Conservation (phyloP, 2,888 invertebrate genomes). For the Eledone cirrhosa region DNA sequence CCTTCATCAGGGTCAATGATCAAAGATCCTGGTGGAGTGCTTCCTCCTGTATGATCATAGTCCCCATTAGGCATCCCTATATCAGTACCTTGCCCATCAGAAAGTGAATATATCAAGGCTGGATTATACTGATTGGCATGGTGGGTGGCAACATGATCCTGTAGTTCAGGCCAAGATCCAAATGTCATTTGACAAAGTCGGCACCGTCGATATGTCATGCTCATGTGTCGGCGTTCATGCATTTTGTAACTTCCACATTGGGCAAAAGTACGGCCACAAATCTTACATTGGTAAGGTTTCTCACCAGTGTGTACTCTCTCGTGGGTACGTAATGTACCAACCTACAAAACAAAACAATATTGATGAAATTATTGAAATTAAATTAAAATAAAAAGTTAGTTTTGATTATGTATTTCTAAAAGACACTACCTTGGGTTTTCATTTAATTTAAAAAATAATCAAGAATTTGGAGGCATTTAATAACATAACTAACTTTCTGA, state of each 20-base stretch:
- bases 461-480: too few species aligned
- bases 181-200: slow-evolving; percentile 56
- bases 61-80: slow-evolving; percentile 22
- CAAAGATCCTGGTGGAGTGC: slow-evolving; percentile 21
- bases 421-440: too few species aligned
- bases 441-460: too few species aligned
- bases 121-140: slow-evolving; percentile 36
- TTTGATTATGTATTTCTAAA: neutral
- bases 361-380: too few species aligned
- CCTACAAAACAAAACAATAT: slow-evolving; percentile 28
- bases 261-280: slow-evolving; percentile 54
- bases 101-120: slow-evolving; percentile 16
- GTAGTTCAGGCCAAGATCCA: slow-evolving; percentile 51
- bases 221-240: slow-evolving; percentile 59
- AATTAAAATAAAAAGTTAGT: neutral
- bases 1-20: slow-evolving; percentile 14
- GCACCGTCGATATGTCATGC: slow-evolving; percentile 56
- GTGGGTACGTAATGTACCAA: slow-evolving; percentile 58
- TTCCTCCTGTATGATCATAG: slow-evolving; percentile 14
- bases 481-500: too few species aligned
- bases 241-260: slow-evolving; percentile 60
- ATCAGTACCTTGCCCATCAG: slow-evolving; percentile 24
- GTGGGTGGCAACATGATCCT: slow-evolving; percentile 55
- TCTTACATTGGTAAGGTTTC: slow-evolving; percentile 57
- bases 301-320: slow-evolving; percentile 59